Percentiles rank a stretch among this genome's conserved stretches.
Conservation (phyloP, 2,888 invertebrate genomes). For the Linnaemya vulpina region DNA sequence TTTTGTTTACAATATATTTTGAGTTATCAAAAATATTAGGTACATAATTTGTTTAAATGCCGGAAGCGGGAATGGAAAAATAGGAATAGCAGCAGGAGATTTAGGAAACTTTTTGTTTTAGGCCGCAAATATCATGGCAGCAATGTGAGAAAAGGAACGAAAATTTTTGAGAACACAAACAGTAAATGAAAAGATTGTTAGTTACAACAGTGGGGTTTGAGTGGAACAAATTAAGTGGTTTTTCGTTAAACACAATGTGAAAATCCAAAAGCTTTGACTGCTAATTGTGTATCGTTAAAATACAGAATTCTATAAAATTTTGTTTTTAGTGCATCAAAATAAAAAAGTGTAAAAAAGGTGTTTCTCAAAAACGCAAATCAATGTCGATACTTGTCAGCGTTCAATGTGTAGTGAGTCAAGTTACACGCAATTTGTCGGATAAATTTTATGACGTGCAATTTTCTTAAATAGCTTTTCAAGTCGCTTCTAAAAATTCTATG, state of each 20-base stretch:
- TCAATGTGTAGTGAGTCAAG: too few species aligned
- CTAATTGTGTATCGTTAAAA: neutral
- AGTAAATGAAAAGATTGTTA: slow-evolving; percentile 38
- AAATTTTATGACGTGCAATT: too few species aligned
- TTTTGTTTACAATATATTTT: slow-evolving; percentile 32
- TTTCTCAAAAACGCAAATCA: neutral
- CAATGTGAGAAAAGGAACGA: slow-evolving; percentile 17
- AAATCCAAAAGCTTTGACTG: neutral
- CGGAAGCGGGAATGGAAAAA: slow-evolving; percentile 29
- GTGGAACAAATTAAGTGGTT: neutral
- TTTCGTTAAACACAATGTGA: neutral
- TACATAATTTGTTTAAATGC: slow-evolving; percentile 24
- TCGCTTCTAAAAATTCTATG: too few species aligned
- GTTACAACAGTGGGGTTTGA: slow-evolving; percentile 36
- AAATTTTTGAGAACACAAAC: slow-evolving; percentile 38
- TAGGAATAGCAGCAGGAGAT: slow-evolving; percentile 5
- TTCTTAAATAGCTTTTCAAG: too few species aligned
- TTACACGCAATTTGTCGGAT: too few species aligned
- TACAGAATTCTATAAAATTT: neutral
- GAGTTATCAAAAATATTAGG: slow-evolving; percentile 10
- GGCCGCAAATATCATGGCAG: slow-evolving; percentile 15
- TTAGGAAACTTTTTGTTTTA: neutral
- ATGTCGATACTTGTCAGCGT: neutral
- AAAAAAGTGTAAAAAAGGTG: neutral
- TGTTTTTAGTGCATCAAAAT: neutral